Base-by-base conservation (phyloP, 2,797 vertebrate species). In the Gephyroberyx darwinii region DNA sequence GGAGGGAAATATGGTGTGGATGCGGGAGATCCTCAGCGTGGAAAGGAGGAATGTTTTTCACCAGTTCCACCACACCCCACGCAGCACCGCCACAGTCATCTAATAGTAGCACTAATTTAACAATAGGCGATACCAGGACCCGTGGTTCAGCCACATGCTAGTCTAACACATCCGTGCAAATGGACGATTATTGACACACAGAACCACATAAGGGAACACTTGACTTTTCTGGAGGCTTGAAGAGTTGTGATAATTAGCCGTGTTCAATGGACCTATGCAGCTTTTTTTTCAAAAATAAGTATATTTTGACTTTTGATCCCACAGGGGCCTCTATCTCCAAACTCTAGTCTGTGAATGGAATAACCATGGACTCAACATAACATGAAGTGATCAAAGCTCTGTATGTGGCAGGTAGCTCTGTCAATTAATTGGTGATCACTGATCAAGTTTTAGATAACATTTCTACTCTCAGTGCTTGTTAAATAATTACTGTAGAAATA, bases 161-260 rank as follows among this genome's bases (percentile, higher is more conserved):
- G 86, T 92, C 86, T 88, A 91, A 89, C 90, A 91, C 79, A 91
- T 80, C 90, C 90, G 88, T 91, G 90, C 84, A 90, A 93, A 92
- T 91, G 90, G 63, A 69, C 77, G 75, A 89, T 90, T 91, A 90
- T 74, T 55, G 80, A 88, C 88, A 84, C 87, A 76, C 37, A 81
- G 69, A 80, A 65, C 74, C 89, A 91, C 91, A 91, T 88, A 90
- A 90, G 83, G 75, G 83, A 89, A 91, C 85, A 90, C 80, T 90
- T 90, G 90, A 92, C 88, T 90, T 86, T 81, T 65, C 59, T 82
- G 72, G 69, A 78, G 84, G 83, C 80, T 85, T 71, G 82, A 73
- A 61, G 74, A 88, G 81, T 88, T 89, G 82, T 84, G 82, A 91
- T 89, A 87, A 91, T 91, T 86, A 84, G 82, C 65, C 78, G 83